Conservation (phyloP, 2,797 vertebrate species). For the Alca torda region DNA sequence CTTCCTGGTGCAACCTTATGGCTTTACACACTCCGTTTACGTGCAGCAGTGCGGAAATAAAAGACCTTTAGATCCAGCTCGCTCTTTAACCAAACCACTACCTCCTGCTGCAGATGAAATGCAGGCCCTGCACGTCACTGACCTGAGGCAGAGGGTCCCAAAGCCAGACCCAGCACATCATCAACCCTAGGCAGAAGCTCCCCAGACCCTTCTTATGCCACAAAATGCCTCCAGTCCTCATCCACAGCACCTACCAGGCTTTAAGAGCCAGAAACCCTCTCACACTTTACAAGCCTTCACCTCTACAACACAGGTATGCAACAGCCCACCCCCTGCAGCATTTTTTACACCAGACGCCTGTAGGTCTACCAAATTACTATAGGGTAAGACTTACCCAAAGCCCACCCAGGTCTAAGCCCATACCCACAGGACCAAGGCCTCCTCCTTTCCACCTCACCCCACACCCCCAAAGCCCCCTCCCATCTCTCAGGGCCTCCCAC, state of each 20-base stretch:
- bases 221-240: not conserved
- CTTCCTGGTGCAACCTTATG: not conserved
- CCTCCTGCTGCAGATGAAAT: not conserved
- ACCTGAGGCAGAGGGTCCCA: not conserved
- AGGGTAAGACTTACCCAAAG: not conserved
- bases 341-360: no score
- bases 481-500: no score
- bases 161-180: not conserved
- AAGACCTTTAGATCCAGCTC: not conserved
- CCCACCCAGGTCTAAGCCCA: not conserved
- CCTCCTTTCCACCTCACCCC: not conserved
- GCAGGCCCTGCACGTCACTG: rapidly evolving
- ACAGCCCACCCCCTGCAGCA: no score
- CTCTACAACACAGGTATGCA: rapidly evolving
- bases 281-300: not conserved
- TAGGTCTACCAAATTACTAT: no score
- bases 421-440: rapidly evolving
- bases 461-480: not conserved
- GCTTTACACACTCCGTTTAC: not conserved
- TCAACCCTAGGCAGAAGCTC: not conserved
- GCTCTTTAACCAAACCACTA: not conserved
- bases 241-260: not conserved
- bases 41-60: rapidly evolving
- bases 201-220: not conserved
- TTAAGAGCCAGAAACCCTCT: not conserved